phyloP scores from a whole-genome alignment of 2,888 invertebrate genomes.

The Latrodectus hesperus region DNA sequence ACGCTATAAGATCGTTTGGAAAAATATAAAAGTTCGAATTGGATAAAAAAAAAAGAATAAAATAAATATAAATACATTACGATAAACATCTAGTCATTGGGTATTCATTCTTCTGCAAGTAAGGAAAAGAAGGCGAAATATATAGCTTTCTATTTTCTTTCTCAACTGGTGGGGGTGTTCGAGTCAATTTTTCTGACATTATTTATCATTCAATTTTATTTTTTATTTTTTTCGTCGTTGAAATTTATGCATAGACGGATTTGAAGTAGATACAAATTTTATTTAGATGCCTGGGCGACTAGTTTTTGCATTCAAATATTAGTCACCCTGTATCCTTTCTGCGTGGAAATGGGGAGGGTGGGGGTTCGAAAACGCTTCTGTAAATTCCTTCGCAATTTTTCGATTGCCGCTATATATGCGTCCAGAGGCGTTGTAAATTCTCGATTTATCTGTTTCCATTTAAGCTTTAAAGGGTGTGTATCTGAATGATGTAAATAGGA shows the following conservation, averaged over 20 bases:
- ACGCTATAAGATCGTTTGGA: neutral
- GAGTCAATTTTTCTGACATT: neutral
- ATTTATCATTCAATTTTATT: neutral
- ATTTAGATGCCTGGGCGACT: conserved; percentile 48
- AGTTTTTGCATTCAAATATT: conserved; percentile 5
- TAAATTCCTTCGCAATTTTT: neutral
- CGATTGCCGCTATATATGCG: neutral
- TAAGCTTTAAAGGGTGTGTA: conserved; percentile 1
- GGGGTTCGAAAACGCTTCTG: neutral
- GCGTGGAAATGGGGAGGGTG: neutral
- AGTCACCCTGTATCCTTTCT: neutral
- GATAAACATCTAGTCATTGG: conserved; percentile 64
- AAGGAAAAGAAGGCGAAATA: neutral
- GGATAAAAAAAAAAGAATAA: conserved; percentile 23
- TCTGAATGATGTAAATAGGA: neutral
- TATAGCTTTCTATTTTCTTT: neutral
- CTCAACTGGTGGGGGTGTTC: neutral
- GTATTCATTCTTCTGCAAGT: conserved; percentile 10
- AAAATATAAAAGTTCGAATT: conserved; percentile 3
- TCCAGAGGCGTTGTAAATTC: neutral
- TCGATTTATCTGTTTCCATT: conserved; percentile 8
- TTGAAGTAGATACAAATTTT: conserved; percentile 52
- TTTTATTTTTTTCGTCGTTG: neutral
- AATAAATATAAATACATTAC: conserved; percentile 61
- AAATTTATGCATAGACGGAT: conserved; percentile 10